Percentiles rank a stretch among this genome's conserved stretches.
phyloP scores from a whole-genome alignment of 2,888 invertebrate genomes.

The Mactromeris polynyma region DNA sequence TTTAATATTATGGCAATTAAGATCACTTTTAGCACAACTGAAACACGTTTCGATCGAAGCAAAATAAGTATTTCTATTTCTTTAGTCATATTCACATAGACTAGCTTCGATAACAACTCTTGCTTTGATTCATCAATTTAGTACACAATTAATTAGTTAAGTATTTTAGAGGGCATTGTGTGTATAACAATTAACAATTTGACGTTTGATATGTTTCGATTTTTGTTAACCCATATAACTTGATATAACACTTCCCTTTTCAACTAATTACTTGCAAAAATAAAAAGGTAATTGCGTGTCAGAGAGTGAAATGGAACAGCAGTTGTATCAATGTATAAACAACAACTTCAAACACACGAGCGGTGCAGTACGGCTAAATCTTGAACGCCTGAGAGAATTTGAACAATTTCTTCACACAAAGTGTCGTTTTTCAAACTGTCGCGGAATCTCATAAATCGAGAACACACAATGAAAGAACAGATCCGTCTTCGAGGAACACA shows the following conservation, averaged over 20 bases:
- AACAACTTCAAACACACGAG: not conserved
- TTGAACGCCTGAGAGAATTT: slow-evolving; percentile 3
- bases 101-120: no score
- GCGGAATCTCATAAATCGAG: not conserved
- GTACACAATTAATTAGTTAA: no score
- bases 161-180: no score
- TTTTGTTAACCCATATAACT: no score
- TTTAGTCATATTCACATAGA: no score
- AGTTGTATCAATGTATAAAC: not conserved
- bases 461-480: slow-evolving; percentile 8
- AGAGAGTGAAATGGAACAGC: not conserved
- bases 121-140: no score
- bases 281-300: not conserved
- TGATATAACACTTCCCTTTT: not conserved
- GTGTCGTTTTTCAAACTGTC: slow-evolving; percentile 21
- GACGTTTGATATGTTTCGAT: no score
- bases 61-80: no score
- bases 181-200: no score
- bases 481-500: not conserved
- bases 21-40: no score
- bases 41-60: no score
- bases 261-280: not conserved
- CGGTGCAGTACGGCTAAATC: not conserved
- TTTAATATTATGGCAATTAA: no score
- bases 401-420: not conserved